Conservation (phyloP, 2,113 vertebrate genomes). For the Alectura lathami region DNA sequence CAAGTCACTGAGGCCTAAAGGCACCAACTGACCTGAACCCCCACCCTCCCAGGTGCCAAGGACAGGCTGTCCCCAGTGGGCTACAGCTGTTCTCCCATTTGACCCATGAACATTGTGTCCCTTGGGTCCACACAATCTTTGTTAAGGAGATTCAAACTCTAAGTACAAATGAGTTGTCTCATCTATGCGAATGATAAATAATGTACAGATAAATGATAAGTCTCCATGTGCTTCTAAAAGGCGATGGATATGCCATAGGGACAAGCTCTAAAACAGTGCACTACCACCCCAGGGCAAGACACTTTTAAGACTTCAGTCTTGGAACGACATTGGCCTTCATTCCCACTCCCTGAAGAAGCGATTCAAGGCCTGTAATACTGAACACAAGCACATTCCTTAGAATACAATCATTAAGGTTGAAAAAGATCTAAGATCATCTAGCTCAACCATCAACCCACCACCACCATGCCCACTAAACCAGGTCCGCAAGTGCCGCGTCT, state of each 20-base stretch:
- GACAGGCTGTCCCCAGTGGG: neutral
- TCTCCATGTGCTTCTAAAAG: neutral
- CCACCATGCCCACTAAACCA: no score
- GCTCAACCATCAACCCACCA: no score
- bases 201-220: accelerated
- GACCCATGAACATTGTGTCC: neutral
- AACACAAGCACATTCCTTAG: neutral
- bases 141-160: neutral
- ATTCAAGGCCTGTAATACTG: neutral
- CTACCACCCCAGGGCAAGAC: neutral
- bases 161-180: neutral
- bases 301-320: neutral
- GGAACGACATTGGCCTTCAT: accelerated
- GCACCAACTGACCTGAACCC: neutral
- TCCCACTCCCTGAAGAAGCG: neutral
- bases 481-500: no score
- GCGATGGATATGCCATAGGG: neutral
- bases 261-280: neutral
- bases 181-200: no score
- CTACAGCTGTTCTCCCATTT: neutral
- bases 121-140: neutral
- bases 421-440: no score
- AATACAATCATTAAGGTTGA: no score
- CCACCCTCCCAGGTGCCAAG: neutral
- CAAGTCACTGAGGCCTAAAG: neutral